These are phyloP conservation scores for Hippolais icterina DNA, from an alignment of 2,113 vertebrate species.

Conservation along the genomic window DNA sequence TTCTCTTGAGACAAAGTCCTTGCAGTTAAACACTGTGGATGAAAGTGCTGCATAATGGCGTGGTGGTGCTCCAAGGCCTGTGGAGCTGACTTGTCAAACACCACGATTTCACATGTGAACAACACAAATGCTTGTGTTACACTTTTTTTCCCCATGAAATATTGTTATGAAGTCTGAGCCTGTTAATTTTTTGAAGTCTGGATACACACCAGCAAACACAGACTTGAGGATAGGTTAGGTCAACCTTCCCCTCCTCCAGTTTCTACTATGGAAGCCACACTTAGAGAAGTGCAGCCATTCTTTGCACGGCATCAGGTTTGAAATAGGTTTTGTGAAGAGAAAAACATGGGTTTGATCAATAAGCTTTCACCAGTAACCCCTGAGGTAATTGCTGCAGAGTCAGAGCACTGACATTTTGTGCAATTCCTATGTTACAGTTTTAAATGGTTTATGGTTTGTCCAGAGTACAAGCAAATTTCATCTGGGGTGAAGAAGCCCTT, in stretches of 20 bases:
- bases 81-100: not conserved
- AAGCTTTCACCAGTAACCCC: not conserved
- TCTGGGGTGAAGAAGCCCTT: not conserved
- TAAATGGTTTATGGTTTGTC: not conserved
- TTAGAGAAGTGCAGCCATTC: not conserved
- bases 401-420: not conserved
- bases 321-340: not conserved
- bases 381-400: not conserved
- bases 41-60: not conserved
- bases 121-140: not conserved
- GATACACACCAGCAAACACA: not conserved
- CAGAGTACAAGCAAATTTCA: not conserved
- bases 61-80: not conserved
- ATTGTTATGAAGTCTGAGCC: not conserved
- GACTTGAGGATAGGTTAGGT: not conserved
- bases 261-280: not conserved
- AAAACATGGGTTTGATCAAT: not conserved
- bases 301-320: not conserved
- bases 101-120: not conserved
- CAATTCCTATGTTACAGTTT: not conserved
- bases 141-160: not conserved
- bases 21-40: not conserved
- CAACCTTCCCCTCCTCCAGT: not conserved
- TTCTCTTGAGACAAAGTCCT: not conserved
- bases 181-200: not conserved